phyloP scores from a whole-genome alignment of 2,888 invertebrate species.

The Ormyrus nitidulus region DNA sequence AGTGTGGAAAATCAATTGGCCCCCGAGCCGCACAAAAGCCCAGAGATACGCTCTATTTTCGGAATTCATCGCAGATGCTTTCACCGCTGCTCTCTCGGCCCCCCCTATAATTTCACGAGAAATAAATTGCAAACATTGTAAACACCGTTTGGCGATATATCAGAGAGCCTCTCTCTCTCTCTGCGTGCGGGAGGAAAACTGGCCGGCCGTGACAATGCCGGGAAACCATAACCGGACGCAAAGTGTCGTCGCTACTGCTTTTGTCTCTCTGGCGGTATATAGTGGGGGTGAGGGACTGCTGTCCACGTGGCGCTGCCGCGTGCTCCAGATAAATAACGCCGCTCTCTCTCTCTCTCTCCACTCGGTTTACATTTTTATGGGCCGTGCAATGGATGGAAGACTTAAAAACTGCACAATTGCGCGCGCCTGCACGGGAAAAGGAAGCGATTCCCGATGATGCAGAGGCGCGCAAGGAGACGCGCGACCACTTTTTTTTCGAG shows the following conservation, averaged over 20 bases:
- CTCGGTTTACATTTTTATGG: constrained; percentile 69
- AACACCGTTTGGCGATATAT: constrained; percentile 49
- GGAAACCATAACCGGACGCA: constrained; percentile 63
- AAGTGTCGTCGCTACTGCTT: constrained; percentile 64
- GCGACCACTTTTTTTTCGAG: no score
- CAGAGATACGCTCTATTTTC: constrained; percentile 24
- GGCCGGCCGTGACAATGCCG: constrained; percentile 41
- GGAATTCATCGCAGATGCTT: constrained; percentile 52
- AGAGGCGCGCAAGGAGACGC: not conserved
- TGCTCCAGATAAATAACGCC: constrained; percentile 68
- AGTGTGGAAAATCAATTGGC: constrained; percentile 52
- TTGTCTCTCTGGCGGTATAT: constrained; percentile 58
- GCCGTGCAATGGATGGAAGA: constrained; percentile 54
- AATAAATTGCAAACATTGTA: constrained; percentile 55
- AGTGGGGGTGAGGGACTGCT: not conserved
- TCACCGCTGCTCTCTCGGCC: not conserved
- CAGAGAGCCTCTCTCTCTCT: not conserved
- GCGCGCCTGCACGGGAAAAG: constrained; percentile 34
- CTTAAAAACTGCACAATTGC: constrained; percentile 52
- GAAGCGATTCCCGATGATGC: constrained; percentile 48
- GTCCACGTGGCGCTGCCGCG: constrained; percentile 41
- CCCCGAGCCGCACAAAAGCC: not conserved
- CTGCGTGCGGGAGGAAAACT: constrained; percentile 19
- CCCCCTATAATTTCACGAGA: constrained; percentile 43
- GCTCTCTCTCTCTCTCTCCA: no score